Base-by-base conservation (phyloP, 2,113 vertebrate species). In the Casuarius casuarius region DNA sequence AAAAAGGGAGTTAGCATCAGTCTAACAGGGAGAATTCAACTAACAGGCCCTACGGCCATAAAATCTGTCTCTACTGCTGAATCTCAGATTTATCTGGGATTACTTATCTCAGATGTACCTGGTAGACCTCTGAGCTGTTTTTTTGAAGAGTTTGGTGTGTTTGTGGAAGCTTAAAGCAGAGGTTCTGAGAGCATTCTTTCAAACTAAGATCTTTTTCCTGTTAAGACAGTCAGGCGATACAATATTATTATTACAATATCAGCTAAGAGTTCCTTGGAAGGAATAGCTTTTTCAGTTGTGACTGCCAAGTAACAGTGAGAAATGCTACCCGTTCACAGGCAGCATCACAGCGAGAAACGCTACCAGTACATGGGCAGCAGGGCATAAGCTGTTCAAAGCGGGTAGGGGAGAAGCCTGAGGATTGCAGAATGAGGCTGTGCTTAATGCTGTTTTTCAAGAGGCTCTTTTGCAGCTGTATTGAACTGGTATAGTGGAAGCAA, bases 341-440 rank as follows among this genome's bases (percentile, higher is more conserved):
- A 67, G 61, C 10, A 18, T 33, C 0, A 0, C 22, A 33, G 26
- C 6, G 67, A 25, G 5, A 13, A 70, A 25, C 2, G 21, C 49
- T 59, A 63, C 49, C 62, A 17, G 42, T 10, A 20, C 22, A 20
- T 0, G 0, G 25, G 72, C 76, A 67, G 61, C 8, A 18, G 2
- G 1, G 71, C 1, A 3, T 12, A 7, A 2, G 3, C 25, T 21
- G 61, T 48, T 42, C 4, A 0, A n/a, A 33, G 31, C 5, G 11
- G 40, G 26, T 29, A n/a, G 31, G 26, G 52, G 14, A 56, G 28
- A 52, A 90, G 48, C 35, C 42, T 17, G 0, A 22, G 62, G 71
- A 19, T 11, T 38, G 31, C 66, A 51, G 40, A 62, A 90, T 11
- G 1, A 14, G 52, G 40, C 3, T 3, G 17, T 4, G 3, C 3